A percentile compares a stretch with the other conserved stretches of the same genome.
These are phyloP conservation scores for Epinephelus awoara DNA, from an alignment of 2,797 vertebrate species.

Conservation along the genomic window DNA sequence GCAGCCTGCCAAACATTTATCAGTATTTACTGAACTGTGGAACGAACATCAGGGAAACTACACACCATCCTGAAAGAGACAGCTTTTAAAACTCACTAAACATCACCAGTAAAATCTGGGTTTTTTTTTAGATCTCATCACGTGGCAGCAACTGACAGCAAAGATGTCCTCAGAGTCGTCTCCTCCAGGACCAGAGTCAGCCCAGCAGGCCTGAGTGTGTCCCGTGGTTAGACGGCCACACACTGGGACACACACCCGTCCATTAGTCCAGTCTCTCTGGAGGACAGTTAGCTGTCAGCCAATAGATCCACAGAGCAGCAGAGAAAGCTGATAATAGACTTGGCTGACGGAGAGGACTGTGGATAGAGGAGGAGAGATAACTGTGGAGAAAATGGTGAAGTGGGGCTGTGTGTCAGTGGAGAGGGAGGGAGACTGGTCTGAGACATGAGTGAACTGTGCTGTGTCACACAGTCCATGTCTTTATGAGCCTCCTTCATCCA, in stretches of 20 bases:
- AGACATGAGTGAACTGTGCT: background rate
- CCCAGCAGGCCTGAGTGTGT: background rate
- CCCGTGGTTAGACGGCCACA: conserved; percentile 3
- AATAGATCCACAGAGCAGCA: conserved; percentile 7
- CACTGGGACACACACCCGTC: conserved; percentile 6
- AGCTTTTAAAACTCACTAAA: conserved; percentile 3
- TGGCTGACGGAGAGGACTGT: conserved; percentile 13
- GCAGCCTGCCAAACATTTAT: conserved; percentile 2
- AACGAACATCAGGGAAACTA: background rate
- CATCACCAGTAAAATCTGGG: no score
- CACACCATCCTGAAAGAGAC: background rate
- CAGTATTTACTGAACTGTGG: conserved; percentile 7
- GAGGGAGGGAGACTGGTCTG: conserved; percentile 21
- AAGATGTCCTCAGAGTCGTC: background rate
- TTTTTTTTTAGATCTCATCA: no score
- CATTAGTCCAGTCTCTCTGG: conserved; percentile 9
- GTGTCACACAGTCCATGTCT: conserved; percentile 16
- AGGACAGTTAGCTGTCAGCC: conserved; percentile 29
- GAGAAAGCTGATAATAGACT: conserved; percentile 29
- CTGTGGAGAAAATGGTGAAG: background rate
- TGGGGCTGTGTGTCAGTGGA: conserved; percentile 6
- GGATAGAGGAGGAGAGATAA: conserved; percentile 9
- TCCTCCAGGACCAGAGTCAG: conserved; percentile 1
- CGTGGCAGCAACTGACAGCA: no score
- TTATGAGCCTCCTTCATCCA: conserved; percentile 16